These are phyloP conservation scores for Ctenicera cuprea DNA, from an alignment of 2,888 invertebrate genomes.

Conservation along the genomic window DNA sequence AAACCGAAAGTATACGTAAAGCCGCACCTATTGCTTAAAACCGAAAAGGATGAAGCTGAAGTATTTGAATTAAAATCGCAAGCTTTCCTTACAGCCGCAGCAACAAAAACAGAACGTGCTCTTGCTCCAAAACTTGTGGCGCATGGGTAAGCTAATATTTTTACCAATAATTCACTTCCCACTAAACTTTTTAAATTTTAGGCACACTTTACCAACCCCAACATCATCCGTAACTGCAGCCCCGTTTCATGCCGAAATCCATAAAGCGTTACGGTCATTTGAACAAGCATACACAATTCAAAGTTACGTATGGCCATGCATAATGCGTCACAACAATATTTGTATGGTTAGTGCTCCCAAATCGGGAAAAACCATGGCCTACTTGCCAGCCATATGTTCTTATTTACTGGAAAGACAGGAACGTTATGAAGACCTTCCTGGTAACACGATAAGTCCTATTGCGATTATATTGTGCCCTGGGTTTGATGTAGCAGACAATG, in stretches of 20 bases:
- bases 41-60: not conserved
- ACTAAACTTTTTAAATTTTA: constrained; percentile 36
- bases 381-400: constrained; percentile 80
- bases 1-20: not conserved
- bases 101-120: constrained; percentile 42
- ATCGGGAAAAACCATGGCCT: constrained; percentile 84
- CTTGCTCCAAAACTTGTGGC: constrained; percentile 50
- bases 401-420: constrained; percentile 75
- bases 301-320: constrained; percentile 82
- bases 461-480: constrained; percentile 81
- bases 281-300: constrained; percentile 75
- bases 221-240: constrained; percentile 57
- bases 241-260: constrained; percentile 63
- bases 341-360: constrained; percentile 77
- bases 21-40: not conserved
- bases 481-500: constrained; percentile 74
- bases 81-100: not conserved
- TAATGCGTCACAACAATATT: constrained; percentile 79
- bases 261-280: constrained; percentile 61
- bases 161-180: not conserved
- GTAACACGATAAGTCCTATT: constrained; percentile 76
- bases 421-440: constrained; percentile 65
- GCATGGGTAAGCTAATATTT: constrained; percentile 51
- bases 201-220: constrained; percentile 61
- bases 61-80: constrained; percentile 26